Base-by-base conservation (phyloP, 2,888 invertebrate species). In the Pteria penguin region DNA sequence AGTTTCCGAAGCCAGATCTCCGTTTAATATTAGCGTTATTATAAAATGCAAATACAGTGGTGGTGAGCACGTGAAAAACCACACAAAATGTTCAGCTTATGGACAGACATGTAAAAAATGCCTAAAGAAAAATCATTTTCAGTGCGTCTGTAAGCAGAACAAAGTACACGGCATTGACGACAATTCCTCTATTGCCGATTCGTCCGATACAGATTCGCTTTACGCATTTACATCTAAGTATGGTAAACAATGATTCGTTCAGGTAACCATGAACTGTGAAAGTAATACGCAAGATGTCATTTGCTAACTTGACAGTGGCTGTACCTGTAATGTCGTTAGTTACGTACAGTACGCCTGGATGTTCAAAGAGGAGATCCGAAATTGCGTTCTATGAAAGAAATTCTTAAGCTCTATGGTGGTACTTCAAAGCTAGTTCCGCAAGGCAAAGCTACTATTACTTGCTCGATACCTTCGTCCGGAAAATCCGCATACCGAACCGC, bases 41-140 rank as follows among this genome's bases (percentile, higher is more conserved):
- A 29, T 36, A 29, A 67, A 67, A 57, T 67, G 67, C 31, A 67
- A 55, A 55, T 55, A 67, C 32, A 29, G 67, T 55, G 55, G 55
- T n/a, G 54, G 67, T n/a, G 24, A 31, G 14, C 67, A 67, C 31
- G 29, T 24, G 54, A 67, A 67, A 55, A 26, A 55, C 24, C 36
- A 32, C n/a, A 26, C 54, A 14, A 67, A 67, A 54, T 55, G 55
- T 31, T 55, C 67, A 14, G 36, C 66, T 24, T 52, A 52, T 66
- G 67, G 55, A 1, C 55, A 55, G 31, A 67, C 67, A 5, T 67
- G 67, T 32, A 55, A 55, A 11, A 67, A 67, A 24, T 67, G 57
- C 45, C 24, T 55, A 5, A 67, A 67, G 55, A 26, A 26, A 29
- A 67, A 67, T 67, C 54, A 67, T 31, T 55, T 67, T 32, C 27